Conservation (phyloP, 2,113 vertebrate species). For the Rattus norvegicus region GRCr8 NC_086029.1:89672501-89673000, state of each 20-base stretch:
- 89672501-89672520: neutral
- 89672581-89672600: neutral
- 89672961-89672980: neutral
- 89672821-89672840: constrained; percentile 2
- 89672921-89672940: neutral
- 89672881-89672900: neutral
- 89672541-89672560: neutral
- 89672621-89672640: neutral
- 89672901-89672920: neutral
- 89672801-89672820: constrained; percentile 20
- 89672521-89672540: neutral
- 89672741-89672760: neutral
- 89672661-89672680: neutral
- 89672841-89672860: neutral
- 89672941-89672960: neutral
- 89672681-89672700: neutral
- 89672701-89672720: constrained; percentile 31
- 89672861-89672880: neutral
- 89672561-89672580: neutral
- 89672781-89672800: neutral
- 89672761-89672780: neutral
- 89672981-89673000: neutral
- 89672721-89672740: neutral
- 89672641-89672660: neutral
- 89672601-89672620: neutral